phyloP scores from a whole-genome alignment of 2,797 vertebrate species.

The Ispidina picta region DNA sequence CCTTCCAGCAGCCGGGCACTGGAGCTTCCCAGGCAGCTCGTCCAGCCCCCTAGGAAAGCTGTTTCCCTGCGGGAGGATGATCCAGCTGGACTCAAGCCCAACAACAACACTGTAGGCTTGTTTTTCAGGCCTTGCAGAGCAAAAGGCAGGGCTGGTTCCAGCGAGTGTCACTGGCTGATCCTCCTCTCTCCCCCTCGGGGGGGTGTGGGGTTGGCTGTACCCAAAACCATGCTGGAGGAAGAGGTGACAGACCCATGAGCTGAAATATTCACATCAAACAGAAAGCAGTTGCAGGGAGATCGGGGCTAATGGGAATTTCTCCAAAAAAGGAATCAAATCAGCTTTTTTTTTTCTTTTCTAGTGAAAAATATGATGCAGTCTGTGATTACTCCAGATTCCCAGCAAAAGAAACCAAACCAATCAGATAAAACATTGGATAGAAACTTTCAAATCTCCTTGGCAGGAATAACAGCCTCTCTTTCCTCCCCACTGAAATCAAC shows the following conservation, averaged over 20 bases:
- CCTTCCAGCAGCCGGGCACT: background rate
- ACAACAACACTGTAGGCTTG: background rate
- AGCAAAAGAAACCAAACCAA: background rate
- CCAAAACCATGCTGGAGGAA: background rate
- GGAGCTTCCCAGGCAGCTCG: background rate
- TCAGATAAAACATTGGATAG: background rate
- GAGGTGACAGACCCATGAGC: background rate
- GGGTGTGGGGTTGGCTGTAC: fast-evolving
- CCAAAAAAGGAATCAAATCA: background rate
- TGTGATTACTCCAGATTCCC: background rate
- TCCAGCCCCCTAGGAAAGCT: fast-evolving
- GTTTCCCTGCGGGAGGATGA: background rate
- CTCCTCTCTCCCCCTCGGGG: background rate
- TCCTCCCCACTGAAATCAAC: background rate
- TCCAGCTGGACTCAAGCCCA: background rate
- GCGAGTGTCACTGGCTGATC: background rate
- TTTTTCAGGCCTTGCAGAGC: background rate
- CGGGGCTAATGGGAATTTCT: background rate
- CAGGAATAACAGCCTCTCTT: background rate
- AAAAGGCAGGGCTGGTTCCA: background rate
- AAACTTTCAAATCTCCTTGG: background rate
- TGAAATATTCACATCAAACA: background rate
- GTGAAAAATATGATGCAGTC: background rate
- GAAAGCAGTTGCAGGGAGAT: fast-evolving
- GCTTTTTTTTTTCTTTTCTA: background rate